Evolutionary conservation across 2,797 vertebrate genomes (phyloP).

Genomic region (Falco biarmicus): DNA sequence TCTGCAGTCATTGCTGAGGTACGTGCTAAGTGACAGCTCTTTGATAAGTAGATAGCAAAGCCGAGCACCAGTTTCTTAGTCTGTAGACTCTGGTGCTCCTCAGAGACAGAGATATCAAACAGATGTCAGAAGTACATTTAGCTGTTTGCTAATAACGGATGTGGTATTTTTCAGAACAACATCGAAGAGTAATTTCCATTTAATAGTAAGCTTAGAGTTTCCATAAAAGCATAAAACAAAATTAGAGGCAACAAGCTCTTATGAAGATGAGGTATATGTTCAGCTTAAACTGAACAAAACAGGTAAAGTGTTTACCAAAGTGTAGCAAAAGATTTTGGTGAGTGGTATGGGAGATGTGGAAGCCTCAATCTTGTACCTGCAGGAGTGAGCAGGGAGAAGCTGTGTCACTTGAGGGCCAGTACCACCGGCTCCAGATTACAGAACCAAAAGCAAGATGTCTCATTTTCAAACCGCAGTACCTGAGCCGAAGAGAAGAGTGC

Average conservation of each 20-base stretch:
- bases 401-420: background rate
- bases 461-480: background rate
- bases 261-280: background rate
- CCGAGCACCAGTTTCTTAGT: background rate
- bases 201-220: background rate
- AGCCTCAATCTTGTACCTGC: background rate
- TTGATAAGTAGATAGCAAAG: constrained; percentile 3
- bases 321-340: background rate
- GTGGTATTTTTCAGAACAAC: background rate
- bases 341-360: background rate
- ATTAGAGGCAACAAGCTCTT: background rate
- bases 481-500: background rate
- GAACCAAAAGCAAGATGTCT: background rate
- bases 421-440: background rate
- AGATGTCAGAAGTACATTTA: background rate
- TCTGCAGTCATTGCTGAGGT: background rate
- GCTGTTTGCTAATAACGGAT: background rate
- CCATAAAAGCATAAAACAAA: background rate
- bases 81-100: background rate
- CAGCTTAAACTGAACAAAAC: background rate
- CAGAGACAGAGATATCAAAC: background rate
- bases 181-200: background rate
- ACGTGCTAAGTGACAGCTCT: background rate
- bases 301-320: background rate
- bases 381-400: background rate